A percentile compares a stretch with the other conserved stretches of the same genome.
phyloP scores from a whole-genome alignment of 2,113 vertebrate genomes.

The Daubentonia madagascariensis region DNA sequence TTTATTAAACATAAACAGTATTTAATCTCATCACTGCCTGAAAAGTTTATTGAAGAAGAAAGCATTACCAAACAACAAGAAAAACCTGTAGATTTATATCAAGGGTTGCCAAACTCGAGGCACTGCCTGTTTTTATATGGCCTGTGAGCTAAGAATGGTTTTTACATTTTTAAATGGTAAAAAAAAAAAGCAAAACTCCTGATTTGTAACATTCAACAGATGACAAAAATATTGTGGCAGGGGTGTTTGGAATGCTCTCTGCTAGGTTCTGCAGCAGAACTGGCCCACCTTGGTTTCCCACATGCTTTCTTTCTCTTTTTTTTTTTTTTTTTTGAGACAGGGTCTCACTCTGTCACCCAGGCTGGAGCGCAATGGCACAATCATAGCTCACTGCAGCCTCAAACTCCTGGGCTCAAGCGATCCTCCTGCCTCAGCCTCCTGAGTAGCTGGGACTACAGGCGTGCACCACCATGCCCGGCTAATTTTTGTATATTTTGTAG shows the following conservation, averaged over 20 bases:
- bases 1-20: background rate
- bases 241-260: no score
- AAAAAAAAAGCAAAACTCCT: background rate
- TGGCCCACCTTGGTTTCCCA: background rate
- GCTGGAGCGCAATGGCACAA: no score
- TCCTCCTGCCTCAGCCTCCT: no score
- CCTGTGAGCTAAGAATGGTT: background rate
- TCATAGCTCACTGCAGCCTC: no score
- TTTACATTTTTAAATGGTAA: background rate
- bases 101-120: background rate
- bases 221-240: rapidly evolving
- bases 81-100: background rate
- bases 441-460: no score
- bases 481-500: no score
- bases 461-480: no score
- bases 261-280: rapidly evolving
- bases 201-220: background rate
- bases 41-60: background rate
- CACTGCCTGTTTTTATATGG: background rate
- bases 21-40: background rate
- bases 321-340: no score
- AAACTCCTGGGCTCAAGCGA: no score
- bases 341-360: no score
- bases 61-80: background rate
- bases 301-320: no score